These are phyloP conservation scores for Charadrius vociferus DNA, from an alignment of 2,113 vertebrate genomes.

Conservation along the genomic window DNA sequence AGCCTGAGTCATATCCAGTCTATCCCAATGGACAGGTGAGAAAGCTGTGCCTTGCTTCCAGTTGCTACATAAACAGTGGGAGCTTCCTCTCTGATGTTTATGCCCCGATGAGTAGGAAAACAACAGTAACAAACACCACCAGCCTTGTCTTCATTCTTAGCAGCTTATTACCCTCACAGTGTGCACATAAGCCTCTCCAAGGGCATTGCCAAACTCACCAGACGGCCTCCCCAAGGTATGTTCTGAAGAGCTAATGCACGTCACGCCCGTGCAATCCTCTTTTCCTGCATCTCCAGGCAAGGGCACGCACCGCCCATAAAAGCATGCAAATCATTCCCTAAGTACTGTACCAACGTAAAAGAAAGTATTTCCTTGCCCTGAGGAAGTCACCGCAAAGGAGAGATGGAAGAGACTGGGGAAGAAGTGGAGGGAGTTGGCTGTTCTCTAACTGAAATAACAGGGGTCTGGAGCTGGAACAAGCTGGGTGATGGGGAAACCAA, in stretches of 20 bases:
- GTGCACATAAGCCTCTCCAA: not conserved
- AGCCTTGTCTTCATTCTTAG: not conserved
- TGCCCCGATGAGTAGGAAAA: not conserved
- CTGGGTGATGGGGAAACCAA: not conserved
- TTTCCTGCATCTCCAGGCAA: slow-evolving; percentile 59
- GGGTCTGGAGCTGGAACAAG: not conserved
- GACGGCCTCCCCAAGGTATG: not conserved
- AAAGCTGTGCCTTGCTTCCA: not conserved
- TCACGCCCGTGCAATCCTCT: slow-evolving; percentile 41
- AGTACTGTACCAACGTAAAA: not conserved
- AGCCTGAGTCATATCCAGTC: not conserved
- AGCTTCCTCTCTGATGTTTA: slow-evolving; percentile 18
- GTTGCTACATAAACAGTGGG: not conserved
- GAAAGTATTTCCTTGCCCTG: slow-evolving; percentile 50
- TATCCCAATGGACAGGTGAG: not conserved
- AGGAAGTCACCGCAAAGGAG: not conserved
- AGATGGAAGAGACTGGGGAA: not conserved
- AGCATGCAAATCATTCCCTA: slow-evolving; percentile 9
- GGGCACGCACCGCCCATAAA: not conserved
- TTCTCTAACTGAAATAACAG: not conserved
- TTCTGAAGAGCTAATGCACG: not conserved
- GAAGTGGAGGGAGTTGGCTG: not conserved
- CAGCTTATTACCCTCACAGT: not conserved
- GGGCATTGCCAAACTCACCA: slow-evolving; percentile 27
- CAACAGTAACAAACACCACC: not conserved